Base-by-base conservation (phyloP, 2,113 vertebrate genomes). In the Hucho hucho region DNA sequence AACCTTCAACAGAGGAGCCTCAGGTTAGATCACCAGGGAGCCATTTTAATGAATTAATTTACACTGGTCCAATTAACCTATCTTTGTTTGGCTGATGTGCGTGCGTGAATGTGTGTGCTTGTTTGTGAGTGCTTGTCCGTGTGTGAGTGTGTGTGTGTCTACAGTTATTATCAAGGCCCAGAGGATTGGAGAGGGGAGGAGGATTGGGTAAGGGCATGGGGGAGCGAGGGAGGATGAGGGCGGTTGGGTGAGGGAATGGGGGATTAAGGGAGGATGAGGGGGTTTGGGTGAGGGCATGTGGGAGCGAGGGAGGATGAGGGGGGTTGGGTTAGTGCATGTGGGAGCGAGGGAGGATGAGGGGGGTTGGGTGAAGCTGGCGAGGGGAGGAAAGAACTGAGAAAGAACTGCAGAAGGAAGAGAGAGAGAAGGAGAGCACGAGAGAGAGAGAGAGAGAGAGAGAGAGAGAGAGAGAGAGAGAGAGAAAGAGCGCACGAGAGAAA, bases 31-130 rank as follows among this genome's bases (percentile, higher is more conserved):
- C 90, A 92, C 85, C 81, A 88, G 89, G 90, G 89, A 91, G 82
- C 76, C 74, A 80, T 86, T 87, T 91, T 92, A 93, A 93, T 93
- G 87, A 91, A 92, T 92, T 92, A 88, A 91, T 92, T 90, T 89
- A 82, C 88, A 87, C 76, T 89, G 90, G 83, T 90, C 90, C 89
- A 93, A 93, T 93, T 93, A 93, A 91, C 89, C 90, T 49, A 49
- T 90, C 68, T 84, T 65, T 80, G 64, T 77, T 1, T 16, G 47
- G 3, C 12, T 49, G 14, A 14, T 49, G 87, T 49, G 47, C 12
- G 13, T 49, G 7, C 0, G 37, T 37, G 37, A 37, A 16, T 1
- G 47, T 16, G 47, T 4, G 61, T 25, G 61, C 24, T n/a, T 64
- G 61, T 24, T n/a, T 24, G 22, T 64, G 61, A 37, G 32, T 37